phyloP scores from a whole-genome alignment of 2,797 vertebrate genomes.

The Pampus argenteus region DNA sequence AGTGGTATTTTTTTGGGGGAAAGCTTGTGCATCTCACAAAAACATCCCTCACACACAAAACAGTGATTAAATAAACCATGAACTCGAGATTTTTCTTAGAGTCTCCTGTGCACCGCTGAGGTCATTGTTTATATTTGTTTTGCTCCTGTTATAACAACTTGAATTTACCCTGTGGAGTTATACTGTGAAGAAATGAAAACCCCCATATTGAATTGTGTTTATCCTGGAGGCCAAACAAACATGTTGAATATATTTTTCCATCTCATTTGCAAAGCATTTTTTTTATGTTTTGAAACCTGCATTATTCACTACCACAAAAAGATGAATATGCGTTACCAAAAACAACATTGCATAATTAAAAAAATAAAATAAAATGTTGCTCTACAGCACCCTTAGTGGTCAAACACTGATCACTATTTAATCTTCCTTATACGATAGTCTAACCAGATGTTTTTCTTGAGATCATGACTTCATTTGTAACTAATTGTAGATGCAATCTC shows the following conservation, averaged over 20 bases:
- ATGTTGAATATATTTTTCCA: no score
- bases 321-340: not conserved
- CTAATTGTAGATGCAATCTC: constrained; percentile 4
- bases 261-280: not conserved
- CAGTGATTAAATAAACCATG: constrained; percentile 11
- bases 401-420: not conserved
- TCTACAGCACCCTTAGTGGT: not conserved
- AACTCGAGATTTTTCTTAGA: not conserved
- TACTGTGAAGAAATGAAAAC: not conserved
- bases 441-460: not conserved
- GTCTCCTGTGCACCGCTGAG: constrained; percentile 3
- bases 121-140: constrained; percentile 17
- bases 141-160: constrained; percentile 1
- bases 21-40: constrained; percentile 7
- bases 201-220: not conserved
- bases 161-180: constrained; percentile 3
- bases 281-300: not conserved
- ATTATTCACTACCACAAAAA: not conserved
- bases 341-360: not conserved
- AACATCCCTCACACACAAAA: constrained; percentile 12
- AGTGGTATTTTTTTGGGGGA: constrained; percentile 13
- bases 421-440: not conserved
- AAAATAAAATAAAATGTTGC: no score
- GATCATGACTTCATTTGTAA: not conserved
- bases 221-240: not conserved